Base-by-base conservation (phyloP, 2,888 invertebrate genomes). In the Acanthosoma haemorrhoidale region DNA sequence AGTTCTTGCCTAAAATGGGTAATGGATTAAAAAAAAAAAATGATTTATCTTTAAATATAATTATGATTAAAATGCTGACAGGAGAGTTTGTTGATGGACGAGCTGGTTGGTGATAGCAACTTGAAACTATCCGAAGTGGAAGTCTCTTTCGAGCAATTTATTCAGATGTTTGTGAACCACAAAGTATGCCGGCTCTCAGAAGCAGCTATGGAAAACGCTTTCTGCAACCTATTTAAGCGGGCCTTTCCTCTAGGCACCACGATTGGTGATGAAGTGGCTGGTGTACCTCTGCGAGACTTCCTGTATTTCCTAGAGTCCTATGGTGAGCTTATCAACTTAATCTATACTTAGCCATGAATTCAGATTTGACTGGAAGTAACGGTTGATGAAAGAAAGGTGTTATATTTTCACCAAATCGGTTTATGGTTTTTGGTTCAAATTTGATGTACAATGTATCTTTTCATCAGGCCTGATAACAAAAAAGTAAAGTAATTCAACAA, bases 261-360 rank as follows among this genome's bases (percentile, higher is more conserved):
- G 6, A 51, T 51, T 25, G 51, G 51, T 29, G 25, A 6, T 6
- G 25, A 51, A 13, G 51, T 3, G n/a, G 13, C 51, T 25, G 51
- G 51, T n/a, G 51, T 51, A 6, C 51, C 51, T 6, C 9, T 51
- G 2, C 4, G 13, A 21, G 51, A 51, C 5, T 51, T 51, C 29
- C 25, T 51, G n/a, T 51, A 51, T 51, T 51, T 51, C 51, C 29
- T 51, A n/a, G 51, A 51, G 51, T 25, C 21, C 51, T 51, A 25
- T 25, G 51, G 51, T 51, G 29, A 29, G 25, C 8, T 1, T 51
- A 4, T 51, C n/a, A 25, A n/a, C n/a, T n/a, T n/a, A n/a, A n/a
- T n/a, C n/a, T n/a, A n/a, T n/a, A n/a, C n/a, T n/a, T n/a, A n/a
- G n/a, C n/a, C n/a, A n/a, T n/a, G n/a, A n/a, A n/a, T n/a, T n/a